Conservation (phyloP, 2,797 vertebrate species). For the Denticeps clupeoides region DNA sequence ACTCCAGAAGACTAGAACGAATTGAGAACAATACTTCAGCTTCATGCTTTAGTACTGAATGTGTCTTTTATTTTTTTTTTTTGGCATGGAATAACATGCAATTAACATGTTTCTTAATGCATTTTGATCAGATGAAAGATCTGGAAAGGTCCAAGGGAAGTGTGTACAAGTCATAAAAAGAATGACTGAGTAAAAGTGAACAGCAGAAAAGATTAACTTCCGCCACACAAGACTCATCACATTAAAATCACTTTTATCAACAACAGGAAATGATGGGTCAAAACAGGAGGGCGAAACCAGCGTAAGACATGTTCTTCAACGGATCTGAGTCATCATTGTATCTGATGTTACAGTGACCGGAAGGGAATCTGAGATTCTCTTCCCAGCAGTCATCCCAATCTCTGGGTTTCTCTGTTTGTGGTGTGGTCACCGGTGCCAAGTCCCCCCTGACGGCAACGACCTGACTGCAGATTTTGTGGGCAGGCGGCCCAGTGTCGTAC, state of each 20-base stretch:
- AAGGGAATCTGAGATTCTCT: conserved; percentile 11
- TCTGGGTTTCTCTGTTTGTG: conserved; percentile 2
- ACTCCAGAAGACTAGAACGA: conserved; percentile 48
- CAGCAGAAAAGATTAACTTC: no score
- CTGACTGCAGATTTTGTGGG: conserved; percentile 29
- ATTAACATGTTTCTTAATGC: conserved; percentile 6
- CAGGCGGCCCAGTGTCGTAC: conserved; percentile 39
- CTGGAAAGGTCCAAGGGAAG: conserved; percentile 12
- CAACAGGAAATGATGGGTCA: no score
- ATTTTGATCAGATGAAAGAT: conserved; percentile 7
- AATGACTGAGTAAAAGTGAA: no score
- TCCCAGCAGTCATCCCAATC: not conserved
- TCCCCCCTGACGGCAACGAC: conserved; percentile 8
- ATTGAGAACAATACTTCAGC: not conserved
- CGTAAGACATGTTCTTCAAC: no score
- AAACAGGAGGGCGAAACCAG: no score
- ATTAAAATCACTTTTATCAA: no score
- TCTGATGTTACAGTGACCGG: not conserved
- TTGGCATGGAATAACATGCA: no score
- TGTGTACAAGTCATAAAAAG: no score
- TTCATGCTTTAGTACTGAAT: no score
- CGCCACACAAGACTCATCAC: no score
- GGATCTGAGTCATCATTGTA: no score
- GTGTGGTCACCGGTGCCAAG: conserved; percentile 14
- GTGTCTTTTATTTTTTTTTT: no score